Base-by-base conservation (phyloP, 2,797 vertebrate species). In the Pogonophryne albipinna region DNA sequence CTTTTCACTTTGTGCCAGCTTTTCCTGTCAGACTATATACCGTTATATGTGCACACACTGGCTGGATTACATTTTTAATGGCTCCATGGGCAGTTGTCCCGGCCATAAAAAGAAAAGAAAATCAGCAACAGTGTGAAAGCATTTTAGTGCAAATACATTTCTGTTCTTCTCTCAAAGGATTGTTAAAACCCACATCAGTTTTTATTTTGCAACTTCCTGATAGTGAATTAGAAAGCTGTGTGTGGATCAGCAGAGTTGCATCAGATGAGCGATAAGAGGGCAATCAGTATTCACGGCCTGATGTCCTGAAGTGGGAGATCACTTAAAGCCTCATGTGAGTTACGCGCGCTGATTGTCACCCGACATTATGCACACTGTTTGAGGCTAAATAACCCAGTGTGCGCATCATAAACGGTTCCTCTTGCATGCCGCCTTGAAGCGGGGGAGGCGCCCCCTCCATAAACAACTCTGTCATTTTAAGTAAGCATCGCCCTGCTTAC, bases 381-480 rank as follows among this genome's bases (percentile, higher is more conserved):
- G 91, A 91, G 86, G 89, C 93, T 94, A 94, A 95, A 95, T 92
- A 94, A 94, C 90, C 90, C 89, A 75, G 90, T 89, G 91, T 93
- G 91, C 76, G 86, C 53, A 87, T 93, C 93, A 88, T 95, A 94
- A 95, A 95, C 88, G 87, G 88, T 81, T 90, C 89, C 87, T 87
- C 84, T 74, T 68, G 86, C 74, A 41, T 79, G 83, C 86, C 87
- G 85, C 85, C 78, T 83, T 74, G 76, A 87, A 87, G 84, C 79
- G 72, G 86, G 86, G 84, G 83, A 91, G 85, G 75, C 83, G 19
- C 85, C 86, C 86, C 85, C 86, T 86, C 87, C 93, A 91, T 95
- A 95, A 95, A 95, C 95, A 95, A 95, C 92, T 94, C 94, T 95
- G 94, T 96, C 94, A 95, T 95, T 95, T 94, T 91, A 95, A 94